These are phyloP conservation scores for Gari tellinella DNA, from an alignment of 2,888 invertebrate genomes.

Conservation along the genomic window DNA sequence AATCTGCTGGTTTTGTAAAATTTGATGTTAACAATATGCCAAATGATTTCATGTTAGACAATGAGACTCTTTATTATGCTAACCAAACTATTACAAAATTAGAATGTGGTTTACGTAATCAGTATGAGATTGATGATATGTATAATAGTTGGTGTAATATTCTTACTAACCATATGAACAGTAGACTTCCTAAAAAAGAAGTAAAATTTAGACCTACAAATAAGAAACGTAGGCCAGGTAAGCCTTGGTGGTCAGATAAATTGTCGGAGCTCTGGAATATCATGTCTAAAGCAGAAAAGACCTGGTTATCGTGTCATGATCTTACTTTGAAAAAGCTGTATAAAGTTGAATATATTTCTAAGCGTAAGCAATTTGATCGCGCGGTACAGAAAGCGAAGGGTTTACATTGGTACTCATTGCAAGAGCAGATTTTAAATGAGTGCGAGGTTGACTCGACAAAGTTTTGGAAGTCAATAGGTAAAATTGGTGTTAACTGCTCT, in stretches of 20 bases:
- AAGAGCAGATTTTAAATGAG: slow-evolving; percentile 18
- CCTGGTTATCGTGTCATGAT: slow-evolving; percentile 1
- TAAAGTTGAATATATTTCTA: not conserved
- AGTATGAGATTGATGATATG: slow-evolving; percentile 2
- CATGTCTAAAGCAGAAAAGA: not conserved
- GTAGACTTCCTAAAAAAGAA: not conserved
- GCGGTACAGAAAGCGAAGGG: slow-evolving; percentile 7
- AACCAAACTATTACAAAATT: slow-evolving; percentile 18
- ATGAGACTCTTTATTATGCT: not conserved
- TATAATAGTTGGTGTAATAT: slow-evolving; percentile 15
- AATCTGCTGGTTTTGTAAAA: not conserved
- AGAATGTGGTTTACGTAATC: slow-evolving; percentile 8
- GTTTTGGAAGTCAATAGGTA: slow-evolving; percentile 36
- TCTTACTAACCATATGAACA: slow-evolving; percentile 11
- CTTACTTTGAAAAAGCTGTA: not conserved
- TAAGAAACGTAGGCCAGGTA: not conserved
- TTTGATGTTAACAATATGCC: slow-evolving; percentile 21
- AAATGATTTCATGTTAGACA: slow-evolving; percentile 7
- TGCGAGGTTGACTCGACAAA: not conserved
- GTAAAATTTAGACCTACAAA: not conserved
- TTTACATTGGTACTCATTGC: slow-evolving; percentile 17
- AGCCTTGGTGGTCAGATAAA: not conserved
- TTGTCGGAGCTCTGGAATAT: slow-evolving; percentile 1
- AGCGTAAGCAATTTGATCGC: slow-evolving; percentile 7
- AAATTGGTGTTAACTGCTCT: slow-evolving; percentile 19